Evolutionary conservation across 2,797 vertebrate species (phyloP).

Genomic region (Huso huso): DNA sequence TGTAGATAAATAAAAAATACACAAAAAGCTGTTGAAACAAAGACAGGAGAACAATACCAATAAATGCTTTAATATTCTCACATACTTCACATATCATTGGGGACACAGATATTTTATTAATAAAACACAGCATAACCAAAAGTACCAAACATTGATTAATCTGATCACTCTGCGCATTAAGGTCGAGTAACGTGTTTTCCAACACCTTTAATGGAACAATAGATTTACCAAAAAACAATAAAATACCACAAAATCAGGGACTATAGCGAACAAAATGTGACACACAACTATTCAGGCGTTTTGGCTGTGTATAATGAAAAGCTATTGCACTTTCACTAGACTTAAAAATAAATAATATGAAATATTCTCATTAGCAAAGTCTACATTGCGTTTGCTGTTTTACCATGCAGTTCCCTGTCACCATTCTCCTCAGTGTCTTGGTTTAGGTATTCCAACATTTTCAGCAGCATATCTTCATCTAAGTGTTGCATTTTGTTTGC

Average conservation of each 20-base stretch:
- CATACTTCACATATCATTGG: constrained; percentile 53
- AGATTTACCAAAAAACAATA: constrained; percentile 31
- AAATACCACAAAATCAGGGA: constrained; percentile 42
- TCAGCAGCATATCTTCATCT: constrained; percentile 77
- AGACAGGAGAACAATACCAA: constrained; percentile 59
- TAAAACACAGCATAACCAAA: constrained; percentile 49
- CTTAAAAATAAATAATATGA: constrained; percentile 46
- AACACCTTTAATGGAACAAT: constrained; percentile 33
- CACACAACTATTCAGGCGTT: constrained; percentile 34
- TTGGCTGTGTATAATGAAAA: constrained; percentile 15
- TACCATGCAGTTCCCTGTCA: constrained; percentile 65
- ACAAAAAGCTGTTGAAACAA: too few species aligned
- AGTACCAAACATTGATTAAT: constrained; percentile 51
- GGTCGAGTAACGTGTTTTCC: constrained; percentile 40
- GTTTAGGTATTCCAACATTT: constrained; percentile 76
- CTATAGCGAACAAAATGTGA: constrained; percentile 31
- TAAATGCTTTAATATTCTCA: constrained; percentile 70
- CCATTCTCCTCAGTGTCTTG: constrained; percentile 69
- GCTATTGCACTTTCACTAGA: constrained; percentile 17
- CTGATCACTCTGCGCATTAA: constrained; percentile 42
- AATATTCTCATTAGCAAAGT: constrained; percentile 29
- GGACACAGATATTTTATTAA: constrained; percentile 48
- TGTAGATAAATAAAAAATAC: too few species aligned
- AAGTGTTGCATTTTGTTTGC: constrained; percentile 59
- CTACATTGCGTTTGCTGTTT: constrained; percentile 63